Evolutionary conservation across 2,113 vertebrate species (phyloP), one percentile per base, ranked within the genome.

Genomic region (Callopanchax toddi): DNA sequence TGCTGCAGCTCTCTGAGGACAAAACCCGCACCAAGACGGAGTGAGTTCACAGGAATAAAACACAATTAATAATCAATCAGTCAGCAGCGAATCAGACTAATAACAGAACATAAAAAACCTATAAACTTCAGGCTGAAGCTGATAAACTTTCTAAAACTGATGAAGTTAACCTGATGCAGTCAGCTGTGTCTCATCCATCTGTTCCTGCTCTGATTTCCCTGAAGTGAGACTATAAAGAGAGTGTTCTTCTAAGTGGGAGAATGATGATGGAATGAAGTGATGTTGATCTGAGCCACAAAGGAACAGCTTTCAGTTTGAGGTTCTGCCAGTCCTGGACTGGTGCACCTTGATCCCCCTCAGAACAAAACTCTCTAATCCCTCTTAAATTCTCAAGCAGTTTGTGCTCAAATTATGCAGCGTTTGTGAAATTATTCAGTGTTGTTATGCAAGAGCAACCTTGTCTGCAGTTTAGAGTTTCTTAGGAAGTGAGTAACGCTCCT

Each of bases 11-110:
- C 60, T 71, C 92, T 48, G 83, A 82, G 2, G 87, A 91, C 43
- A 91, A 87, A 29, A 84, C 79, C 67, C 92, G 93, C 21, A 60
- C 83, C 36, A 93, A 92, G 78, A 93, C 86, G 0, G 91, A 94
- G 96, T 97, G 67, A 95, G 95, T 92, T 23, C 29, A 9, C 21
- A 22, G n/a, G n/a, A n/a, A n/a, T n/a, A n/a, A n/a, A n/a, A n/a
- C n/a, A n/a, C n/a, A n/a, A n/a, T n/a, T n/a, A n/a, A n/a, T n/a
- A n/a, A n/a, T n/a, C n/a, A n/a, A n/a, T n/a, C n/a, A n/a, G 10
- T 32, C 29, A 32, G 29, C 6, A 32, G 10, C 29, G 6, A 32
- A 32, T 26, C 3, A 26, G 26, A n/a, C n/a, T n/a, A n/a, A n/a
- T n/a, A n/a, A n/a, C n/a, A n/a, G n/a, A n/a, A n/a, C n/a, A n/a